phyloP scores from a whole-genome alignment of 2,113 vertebrate genomes.

The Daphoenositta chrysoptera region DNA sequence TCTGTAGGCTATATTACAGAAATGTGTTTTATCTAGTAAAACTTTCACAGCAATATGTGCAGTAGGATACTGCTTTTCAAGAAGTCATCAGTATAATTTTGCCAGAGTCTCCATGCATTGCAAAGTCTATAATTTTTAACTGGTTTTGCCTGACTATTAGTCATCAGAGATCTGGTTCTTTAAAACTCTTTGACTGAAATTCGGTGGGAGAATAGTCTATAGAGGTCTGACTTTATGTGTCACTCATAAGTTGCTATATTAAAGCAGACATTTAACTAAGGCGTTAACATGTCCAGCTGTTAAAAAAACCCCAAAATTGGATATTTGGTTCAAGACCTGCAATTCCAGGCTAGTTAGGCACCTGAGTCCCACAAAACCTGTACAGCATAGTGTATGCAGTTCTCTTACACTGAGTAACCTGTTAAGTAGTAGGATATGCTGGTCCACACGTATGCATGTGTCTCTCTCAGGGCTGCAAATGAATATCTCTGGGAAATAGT shows the following conservation, averaged over 20 bases:
- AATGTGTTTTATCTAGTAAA: not conserved
- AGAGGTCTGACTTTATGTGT: not conserved
- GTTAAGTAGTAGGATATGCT: not conserved
- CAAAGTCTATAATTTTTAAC: not conserved
- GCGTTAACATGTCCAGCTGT: not conserved
- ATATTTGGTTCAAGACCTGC: not conserved
- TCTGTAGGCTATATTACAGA: not conserved
- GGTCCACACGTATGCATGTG: accelerated
- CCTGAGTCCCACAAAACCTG: not conserved
- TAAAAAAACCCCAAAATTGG: not conserved
- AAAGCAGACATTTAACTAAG: not conserved
- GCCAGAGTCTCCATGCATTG: too few relatives aligned
- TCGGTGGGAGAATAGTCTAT: not conserved
- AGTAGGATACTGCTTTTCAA: not conserved
- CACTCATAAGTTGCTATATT: not conserved
- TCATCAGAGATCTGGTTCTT: not conserved
- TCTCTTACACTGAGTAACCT: not conserved
- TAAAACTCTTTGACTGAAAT: not conserved
- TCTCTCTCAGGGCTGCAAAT: not conserved
- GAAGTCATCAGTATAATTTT: not conserved
- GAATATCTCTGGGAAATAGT: not conserved
- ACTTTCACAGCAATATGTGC: not conserved
- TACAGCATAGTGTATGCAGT: not conserved
- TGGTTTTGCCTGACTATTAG: not conserved
- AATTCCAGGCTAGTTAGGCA: not conserved